Conservation (phyloP, 2,797 vertebrate genomes). For the Gymnothorax reevesii region DNA sequence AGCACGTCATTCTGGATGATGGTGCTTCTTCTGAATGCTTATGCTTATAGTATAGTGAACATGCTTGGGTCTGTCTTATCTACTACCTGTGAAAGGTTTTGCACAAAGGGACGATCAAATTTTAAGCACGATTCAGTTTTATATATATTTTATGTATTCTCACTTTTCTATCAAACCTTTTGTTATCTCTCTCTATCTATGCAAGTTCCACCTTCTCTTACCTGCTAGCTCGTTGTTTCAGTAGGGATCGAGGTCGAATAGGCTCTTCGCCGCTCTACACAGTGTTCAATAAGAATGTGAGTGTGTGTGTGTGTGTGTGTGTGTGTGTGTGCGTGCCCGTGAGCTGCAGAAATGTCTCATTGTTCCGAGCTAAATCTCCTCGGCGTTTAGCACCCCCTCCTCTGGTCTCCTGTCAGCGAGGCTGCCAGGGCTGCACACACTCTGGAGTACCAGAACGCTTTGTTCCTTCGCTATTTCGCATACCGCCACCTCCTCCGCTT, state of each 20-base stretch:
- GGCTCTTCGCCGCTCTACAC: too few relatives aligned
- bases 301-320: background rate
- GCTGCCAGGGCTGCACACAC: background rate
- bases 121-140: too few relatives aligned
- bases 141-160: too few relatives aligned
- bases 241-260: too few relatives aligned
- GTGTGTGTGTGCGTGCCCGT: background rate
- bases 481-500: slow-evolving; percentile 4
- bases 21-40: background rate
- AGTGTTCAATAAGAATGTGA: background rate
- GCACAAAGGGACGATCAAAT: too few relatives aligned
- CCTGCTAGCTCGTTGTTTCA: too few relatives aligned
- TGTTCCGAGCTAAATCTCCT: background rate
- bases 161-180: too few relatives aligned
- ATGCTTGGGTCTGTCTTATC: too few relatives aligned
- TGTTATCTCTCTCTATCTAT: too few relatives aligned
- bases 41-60: background rate
- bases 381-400: background rate
- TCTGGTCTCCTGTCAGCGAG: background rate
- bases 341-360: background rate
- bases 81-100: too few relatives aligned
- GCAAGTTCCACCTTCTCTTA: too few relatives aligned
- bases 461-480: background rate
- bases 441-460: background rate
- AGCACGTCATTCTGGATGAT: background rate